Conservation (phyloP, 2,113 vertebrate species). For the Sclerurus mexicanus region DNA sequence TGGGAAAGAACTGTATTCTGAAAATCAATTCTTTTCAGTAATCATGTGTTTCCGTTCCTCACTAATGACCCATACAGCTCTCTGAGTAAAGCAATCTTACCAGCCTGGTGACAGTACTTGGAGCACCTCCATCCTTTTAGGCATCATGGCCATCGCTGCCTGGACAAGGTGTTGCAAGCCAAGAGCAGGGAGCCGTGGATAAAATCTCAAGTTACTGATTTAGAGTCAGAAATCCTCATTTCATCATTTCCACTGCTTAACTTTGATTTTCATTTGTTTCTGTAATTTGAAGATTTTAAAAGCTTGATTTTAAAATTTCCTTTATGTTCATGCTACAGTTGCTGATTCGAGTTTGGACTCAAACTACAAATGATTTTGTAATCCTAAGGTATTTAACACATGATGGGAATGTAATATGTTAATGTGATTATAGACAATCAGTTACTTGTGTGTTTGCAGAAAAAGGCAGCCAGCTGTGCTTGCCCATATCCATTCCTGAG, state of each 20-base stretch:
- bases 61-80: neutral
- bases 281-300: neutral
- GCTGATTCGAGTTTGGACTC: neutral
- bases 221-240: neutral
- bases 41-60: neutral
- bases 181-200: neutral
- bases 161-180: neutral
- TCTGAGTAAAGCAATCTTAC: neutral
- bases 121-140: too few species aligned
- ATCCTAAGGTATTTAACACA: neutral
- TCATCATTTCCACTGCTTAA: neutral
- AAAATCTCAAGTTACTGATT: neutral
- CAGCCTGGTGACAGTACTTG: neutral
- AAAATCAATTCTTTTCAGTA: conserved; percentile 48
- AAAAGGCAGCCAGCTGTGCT: neutral
- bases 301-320: neutral
- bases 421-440: neutral
- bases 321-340: neutral
- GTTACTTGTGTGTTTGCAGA: neutral
- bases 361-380: neutral
- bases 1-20: neutral
- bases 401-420: neutral
- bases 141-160: neutral
- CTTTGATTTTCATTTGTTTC: neutral
- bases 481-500: neutral